Conservation (phyloP, 2,797 vertebrate genomes). For the Pipistrellus pygmaeus region DNA sequence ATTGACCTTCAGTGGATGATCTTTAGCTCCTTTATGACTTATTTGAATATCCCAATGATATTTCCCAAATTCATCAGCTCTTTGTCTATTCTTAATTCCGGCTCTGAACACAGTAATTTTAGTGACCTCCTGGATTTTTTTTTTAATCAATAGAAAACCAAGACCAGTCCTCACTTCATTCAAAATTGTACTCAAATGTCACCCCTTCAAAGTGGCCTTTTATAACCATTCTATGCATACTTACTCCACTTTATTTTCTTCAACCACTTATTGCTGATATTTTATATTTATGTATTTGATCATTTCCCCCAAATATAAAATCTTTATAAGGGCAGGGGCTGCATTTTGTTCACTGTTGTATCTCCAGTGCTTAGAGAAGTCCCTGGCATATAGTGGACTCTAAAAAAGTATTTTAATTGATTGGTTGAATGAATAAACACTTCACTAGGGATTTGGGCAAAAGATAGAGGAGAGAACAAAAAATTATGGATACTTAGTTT, state of each 20-base stretch:
- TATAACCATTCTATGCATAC: neutral
- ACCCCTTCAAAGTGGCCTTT: conserved; percentile 18
- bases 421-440: neutral
- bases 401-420: conserved; percentile 49
- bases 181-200: conserved; percentile 15
- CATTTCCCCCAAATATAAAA: neutral
- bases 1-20: conserved; percentile 6
- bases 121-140: conserved; percentile 9
- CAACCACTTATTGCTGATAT: neutral
- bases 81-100: neutral
- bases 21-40: conserved; percentile 28
- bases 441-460: neutral
- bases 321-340: neutral
- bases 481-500: conserved; percentile 10
- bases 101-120: conserved; percentile 23
- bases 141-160: neutral
- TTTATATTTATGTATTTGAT: conserved; percentile 44
- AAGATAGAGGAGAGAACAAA: conserved; percentile 20
- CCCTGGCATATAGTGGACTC: neutral
- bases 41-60: conserved; percentile 30
- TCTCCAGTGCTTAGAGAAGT: conserved; percentile 14
- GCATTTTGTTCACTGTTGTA: conserved; percentile 32
- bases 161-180: conserved; percentile 1
- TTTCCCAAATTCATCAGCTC: conserved; percentile 50
- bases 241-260: conserved; percentile 28